Conservation (phyloP, 2,888 invertebrate genomes). For the Odontocolon sp. region DNA sequence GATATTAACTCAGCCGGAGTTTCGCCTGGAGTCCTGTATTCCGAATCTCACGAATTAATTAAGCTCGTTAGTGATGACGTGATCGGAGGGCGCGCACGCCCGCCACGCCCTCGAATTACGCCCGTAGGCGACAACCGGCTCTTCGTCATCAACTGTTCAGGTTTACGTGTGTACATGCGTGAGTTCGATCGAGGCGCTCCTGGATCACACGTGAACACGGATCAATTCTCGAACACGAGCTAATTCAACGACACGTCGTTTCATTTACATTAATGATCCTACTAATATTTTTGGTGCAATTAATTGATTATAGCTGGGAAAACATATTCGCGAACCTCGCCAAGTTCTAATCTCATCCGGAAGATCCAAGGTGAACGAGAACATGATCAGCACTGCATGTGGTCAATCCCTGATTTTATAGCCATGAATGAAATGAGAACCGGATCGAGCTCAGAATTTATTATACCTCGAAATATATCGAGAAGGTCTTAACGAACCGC, state of each 20-base stretch:
- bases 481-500: conserved; percentile 30
- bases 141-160: conserved; percentile 33
- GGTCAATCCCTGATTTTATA: conserved; percentile 34
- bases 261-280: conserved; percentile 51
- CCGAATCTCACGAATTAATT: conserved; percentile 60
- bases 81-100: conserved; percentile 57
- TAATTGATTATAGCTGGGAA: conserved; percentile 26
- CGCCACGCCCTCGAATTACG: conserved; percentile 63
- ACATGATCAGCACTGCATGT: conserved; percentile 36
- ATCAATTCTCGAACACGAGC: conserved; percentile 45
- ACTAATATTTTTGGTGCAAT: neutral
- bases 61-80: conserved; percentile 61
- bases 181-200: conserved; percentile 32
- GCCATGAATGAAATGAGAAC: conserved; percentile 51
- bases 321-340: conserved; percentile 12
- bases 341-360: conserved; percentile 2
- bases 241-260: conserved; percentile 53
- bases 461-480: conserved; percentile 14
- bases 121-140: conserved; percentile 56
- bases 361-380: conserved; percentile 17
- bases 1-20: conserved; percentile 20
- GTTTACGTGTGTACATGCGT: conserved; percentile 4
- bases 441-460: conserved; percentile 47
- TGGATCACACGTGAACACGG: conserved; percentile 33
- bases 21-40: conserved; percentile 39